These are phyloP conservation scores for Drosophila sp. DNA, from an alignment of 1,140 invertebrate species.

Conservation along the genomic window DNA sequence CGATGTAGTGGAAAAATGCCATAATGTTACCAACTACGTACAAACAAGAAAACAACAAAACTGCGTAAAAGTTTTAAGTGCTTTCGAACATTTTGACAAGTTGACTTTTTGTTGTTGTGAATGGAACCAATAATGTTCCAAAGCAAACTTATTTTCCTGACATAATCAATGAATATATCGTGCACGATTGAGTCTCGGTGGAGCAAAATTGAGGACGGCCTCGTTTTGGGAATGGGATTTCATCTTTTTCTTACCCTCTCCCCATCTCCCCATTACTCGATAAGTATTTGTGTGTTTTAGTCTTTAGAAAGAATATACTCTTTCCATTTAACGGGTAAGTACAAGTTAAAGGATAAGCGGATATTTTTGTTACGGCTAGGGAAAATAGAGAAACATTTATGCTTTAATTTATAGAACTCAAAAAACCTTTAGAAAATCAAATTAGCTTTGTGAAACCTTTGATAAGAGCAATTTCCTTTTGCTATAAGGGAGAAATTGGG, in stretches of 20 bases:
- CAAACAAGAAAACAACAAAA: constrained; percentile 56
- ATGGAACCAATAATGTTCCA: constrained; percentile 63
- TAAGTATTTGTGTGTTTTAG: constrained; percentile 13
- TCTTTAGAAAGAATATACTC: constrained; percentile 4
- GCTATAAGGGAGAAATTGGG: no score
- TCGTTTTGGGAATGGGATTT: neutral
- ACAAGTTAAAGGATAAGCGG: neutral
- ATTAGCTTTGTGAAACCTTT: no score
- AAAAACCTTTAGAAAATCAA: no score
- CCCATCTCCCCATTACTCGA: neutral
- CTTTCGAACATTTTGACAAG: constrained; percentile 72
- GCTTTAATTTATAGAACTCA: no score
- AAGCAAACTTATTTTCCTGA: constrained; percentile 59
- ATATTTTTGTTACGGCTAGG: no score
- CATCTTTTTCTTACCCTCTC: neutral
- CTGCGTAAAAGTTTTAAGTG: constrained; percentile 71
- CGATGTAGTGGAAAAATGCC: constrained; percentile 61
- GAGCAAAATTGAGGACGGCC: neutral
- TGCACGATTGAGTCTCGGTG: constrained; percentile 7
- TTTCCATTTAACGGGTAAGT: neutral
- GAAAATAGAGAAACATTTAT: no score
- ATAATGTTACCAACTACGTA: constrained; percentile 53
- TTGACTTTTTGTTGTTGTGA: constrained; percentile 63
- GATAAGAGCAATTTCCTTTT: no score
- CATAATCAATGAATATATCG: constrained; percentile 62